phyloP scores from a whole-genome alignment of 2,113 vertebrate species.

The Mastomys natalensis region DNA sequence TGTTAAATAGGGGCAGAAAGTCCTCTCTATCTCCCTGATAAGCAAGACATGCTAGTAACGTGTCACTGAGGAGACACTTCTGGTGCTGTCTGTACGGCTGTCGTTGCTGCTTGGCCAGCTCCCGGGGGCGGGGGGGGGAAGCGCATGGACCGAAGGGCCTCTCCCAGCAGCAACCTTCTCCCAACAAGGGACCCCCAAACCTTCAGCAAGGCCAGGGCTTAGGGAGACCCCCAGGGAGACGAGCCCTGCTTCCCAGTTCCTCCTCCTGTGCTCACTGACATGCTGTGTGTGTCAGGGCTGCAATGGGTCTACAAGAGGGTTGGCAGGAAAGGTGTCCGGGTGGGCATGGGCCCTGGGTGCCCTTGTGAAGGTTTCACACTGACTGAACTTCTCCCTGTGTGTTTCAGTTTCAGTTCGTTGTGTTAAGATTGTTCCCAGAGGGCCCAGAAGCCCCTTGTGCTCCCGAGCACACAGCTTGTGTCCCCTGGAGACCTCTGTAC shows the following conservation, averaged over 20 bases:
- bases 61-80: neutral
- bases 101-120: accelerated
- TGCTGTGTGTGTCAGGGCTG: neutral
- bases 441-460: conserved; percentile 75
- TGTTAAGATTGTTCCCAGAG: conserved; percentile 89
- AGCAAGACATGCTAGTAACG: neutral
- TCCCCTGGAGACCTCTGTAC: conserved; percentile 77
- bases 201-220: neutral
- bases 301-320: no score
- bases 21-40: neutral
- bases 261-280: neutral
- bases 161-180: neutral
- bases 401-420: conserved; percentile 89
- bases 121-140: accelerated
- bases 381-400: accelerated
- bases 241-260: neutral
- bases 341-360: neutral
- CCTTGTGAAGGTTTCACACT: neutral
- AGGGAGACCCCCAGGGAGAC: neutral
- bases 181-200: neutral
- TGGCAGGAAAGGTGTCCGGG: neutral
- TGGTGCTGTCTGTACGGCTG: neutral
- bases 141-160: neutral
- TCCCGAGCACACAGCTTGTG: neutral
- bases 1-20: neutral